A percentile compares a stretch with the other conserved stretches of the same genome.
These are phyloP conservation scores for Melopsittacus undulatus DNA, from an alignment of 2,797 vertebrate genomes.

Conservation along the genomic window DNA sequence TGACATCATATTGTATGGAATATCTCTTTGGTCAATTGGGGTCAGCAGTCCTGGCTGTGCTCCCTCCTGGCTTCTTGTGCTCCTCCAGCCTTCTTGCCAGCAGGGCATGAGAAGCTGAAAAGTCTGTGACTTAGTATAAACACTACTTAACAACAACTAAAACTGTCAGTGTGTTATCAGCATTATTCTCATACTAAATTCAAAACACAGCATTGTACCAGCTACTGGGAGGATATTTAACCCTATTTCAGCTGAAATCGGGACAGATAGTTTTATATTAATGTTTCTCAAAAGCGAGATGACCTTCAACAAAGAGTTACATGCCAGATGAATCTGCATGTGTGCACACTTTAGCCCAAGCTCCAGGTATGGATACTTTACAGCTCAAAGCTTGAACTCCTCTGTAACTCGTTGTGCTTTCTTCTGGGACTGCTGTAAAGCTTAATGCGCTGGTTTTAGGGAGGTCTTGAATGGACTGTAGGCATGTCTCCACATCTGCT, in stretches of 20 bases:
- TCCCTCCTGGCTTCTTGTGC: background rate
- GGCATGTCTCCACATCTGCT: background rate
- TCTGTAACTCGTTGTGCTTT: background rate
- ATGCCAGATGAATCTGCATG: accelerated
- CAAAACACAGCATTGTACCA: background rate
- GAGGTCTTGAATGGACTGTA: background rate
- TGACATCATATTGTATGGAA: background rate
- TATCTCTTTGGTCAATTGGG: background rate
- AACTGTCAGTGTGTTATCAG: background rate
- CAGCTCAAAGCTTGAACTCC: background rate
- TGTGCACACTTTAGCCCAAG: background rate
- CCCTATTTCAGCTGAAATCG: background rate
- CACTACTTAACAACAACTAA: background rate
- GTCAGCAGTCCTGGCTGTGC: background rate
- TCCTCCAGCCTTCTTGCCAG: background rate
- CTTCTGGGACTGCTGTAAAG: background rate
- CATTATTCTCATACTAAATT: background rate
- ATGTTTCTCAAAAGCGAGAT: slow-evolving; percentile 4
- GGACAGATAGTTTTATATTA: background rate
- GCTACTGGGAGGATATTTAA: background rate
- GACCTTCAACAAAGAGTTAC: background rate
- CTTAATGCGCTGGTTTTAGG: background rate
- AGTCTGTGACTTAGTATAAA: background rate
- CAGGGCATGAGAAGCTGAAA: background rate
- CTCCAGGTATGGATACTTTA: background rate